These are phyloP conservation scores for Plecturocebus donacophilus DNA, from an alignment of 2,113 vertebrate genomes.

Conservation along the genomic window DNA sequence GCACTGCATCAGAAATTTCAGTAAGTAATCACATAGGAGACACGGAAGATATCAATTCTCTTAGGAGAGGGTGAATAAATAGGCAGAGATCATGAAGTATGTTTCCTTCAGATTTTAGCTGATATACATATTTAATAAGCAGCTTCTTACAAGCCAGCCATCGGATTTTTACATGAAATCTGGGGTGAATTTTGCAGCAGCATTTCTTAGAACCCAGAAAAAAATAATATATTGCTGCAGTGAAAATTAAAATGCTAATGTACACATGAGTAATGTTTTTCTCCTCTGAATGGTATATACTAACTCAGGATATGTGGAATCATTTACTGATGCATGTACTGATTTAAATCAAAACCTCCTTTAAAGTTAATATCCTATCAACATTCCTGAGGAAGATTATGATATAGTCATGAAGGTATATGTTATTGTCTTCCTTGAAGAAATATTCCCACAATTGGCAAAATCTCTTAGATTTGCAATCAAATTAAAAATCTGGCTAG, in stretches of 20 bases:
- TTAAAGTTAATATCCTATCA: constrained; percentile 51
- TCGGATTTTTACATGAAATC: constrained; percentile 31
- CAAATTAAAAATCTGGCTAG: constrained; percentile 20
- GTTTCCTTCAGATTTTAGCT: constrained; percentile 15
- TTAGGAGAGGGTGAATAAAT: neutral
- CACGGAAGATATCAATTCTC: neutral
- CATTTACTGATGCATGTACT: constrained; percentile 48
- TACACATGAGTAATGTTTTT: constrained; percentile 57
- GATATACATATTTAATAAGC: constrained; percentile 53
- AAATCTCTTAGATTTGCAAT: constrained; percentile 20
- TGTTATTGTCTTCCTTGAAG: constrained; percentile 2
- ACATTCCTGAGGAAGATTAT: constrained; percentile 36
- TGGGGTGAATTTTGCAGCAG: constrained; percentile 11
- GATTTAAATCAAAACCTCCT: constrained; percentile 57
- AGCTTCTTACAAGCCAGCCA: constrained; percentile 35
- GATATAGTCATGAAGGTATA: neutral
- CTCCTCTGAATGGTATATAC: constrained; percentile 32
- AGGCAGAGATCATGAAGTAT: neutral
- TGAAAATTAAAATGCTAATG: constrained; percentile 72
- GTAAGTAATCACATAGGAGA: constrained; percentile 37
- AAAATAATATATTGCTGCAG: constrained; percentile 35
- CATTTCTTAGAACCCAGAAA: constrained; percentile 25
- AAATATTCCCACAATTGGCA: constrained; percentile 12
- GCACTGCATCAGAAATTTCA: constrained; percentile 19
- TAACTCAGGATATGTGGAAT: constrained; percentile 42